Base-by-base conservation (phyloP, 1,140 invertebrate genomes). In the Drosophila kurseongensis region DNA sequence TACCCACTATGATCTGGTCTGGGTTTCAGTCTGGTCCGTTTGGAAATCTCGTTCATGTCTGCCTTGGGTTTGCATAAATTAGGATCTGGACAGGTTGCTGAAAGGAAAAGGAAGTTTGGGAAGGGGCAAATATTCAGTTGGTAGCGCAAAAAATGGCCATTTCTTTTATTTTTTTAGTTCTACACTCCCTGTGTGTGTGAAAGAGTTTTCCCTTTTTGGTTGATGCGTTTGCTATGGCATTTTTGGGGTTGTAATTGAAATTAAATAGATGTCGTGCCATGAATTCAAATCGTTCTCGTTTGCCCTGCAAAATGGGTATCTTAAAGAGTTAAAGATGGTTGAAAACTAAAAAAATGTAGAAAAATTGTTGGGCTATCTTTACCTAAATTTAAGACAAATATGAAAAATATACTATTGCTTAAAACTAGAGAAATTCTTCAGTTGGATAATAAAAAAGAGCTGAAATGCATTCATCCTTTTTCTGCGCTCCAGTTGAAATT, bases 221-320 rank as follows among this genome's bases (percentile, higher is more conserved):
- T 86, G 86, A 83, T 86, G 83, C 75, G 83, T 79, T 81, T 79
- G 83, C 66, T 68, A 65, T 79, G 75, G 75, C 69, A 88, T 79
- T 83, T 77, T 86, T 88, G 79, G 83, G 83, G 83, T 83, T 88
- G 79, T 88, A 88, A 88, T 88, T 88, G 83, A 88, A 88, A 88
- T 88, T 88, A 88, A 88, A 88, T 88, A 88, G 83, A 88, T 88
- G 83, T 88, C 84, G 84, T 89, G 83, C 79, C 79, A 88, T 88
- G 83, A 88, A 88, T 88, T 88, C 75, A 79, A 88, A 88, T 83
- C 67, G 79, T 55, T 56, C 63, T 78, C 47, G 44, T 44, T 65
- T 63, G 58, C 38, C 32, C 40, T 61, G 52, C 29, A 10, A 63
- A 68, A 56, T 57, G 13, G 27, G 16, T n/a, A 27, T 51, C 51